phyloP scores from a whole-genome alignment of 2,113 vertebrate genomes.

The Nesospiza acunhae region DNA sequence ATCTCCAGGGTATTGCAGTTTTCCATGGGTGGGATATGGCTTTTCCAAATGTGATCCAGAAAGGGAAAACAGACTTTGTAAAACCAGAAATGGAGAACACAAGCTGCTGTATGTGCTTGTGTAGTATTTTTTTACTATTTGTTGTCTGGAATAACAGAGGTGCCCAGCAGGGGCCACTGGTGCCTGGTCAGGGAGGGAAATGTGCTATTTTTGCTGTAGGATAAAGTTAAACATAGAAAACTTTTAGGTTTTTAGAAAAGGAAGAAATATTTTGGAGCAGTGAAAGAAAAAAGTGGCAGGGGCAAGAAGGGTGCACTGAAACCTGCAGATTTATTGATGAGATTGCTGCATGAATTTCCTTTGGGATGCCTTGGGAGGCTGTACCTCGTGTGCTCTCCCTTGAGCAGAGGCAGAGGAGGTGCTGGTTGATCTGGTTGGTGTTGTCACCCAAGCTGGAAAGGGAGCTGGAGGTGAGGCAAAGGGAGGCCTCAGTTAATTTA shows the following conservation, averaged over 20 bases:
- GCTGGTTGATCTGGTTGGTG: not conserved
- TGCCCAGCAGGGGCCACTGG: slow-evolving; percentile 65
- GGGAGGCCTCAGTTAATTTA: not conserved
- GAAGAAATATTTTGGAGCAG: not conserved
- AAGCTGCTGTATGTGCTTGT: fast-evolving
- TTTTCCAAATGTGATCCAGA: not conserved
- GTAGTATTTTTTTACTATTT: not conserved
- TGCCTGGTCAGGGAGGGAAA: not conserved
- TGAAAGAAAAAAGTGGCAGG: not conserved
- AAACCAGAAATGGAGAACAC: not conserved
- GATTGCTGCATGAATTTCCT: not conserved
- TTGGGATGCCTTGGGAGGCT: not conserved
- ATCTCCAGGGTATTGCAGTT: not conserved
- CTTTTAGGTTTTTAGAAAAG: not conserved
- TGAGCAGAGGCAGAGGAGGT: not conserved
- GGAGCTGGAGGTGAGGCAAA: not conserved
- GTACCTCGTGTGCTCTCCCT: not conserved
- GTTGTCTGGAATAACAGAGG: not conserved
- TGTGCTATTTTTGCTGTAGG: not conserved
- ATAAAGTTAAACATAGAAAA: not conserved
- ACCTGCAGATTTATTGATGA: not conserved
- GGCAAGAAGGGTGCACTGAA: not conserved
- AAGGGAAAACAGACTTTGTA: not conserved
- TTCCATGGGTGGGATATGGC: not conserved
- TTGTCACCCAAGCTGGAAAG: not conserved